A percentile compares a stretch with the other conserved stretches of the same genome.
phyloP scores from a whole-genome alignment of 2,888 invertebrate species.

The Cheilosia grossa region DNA sequence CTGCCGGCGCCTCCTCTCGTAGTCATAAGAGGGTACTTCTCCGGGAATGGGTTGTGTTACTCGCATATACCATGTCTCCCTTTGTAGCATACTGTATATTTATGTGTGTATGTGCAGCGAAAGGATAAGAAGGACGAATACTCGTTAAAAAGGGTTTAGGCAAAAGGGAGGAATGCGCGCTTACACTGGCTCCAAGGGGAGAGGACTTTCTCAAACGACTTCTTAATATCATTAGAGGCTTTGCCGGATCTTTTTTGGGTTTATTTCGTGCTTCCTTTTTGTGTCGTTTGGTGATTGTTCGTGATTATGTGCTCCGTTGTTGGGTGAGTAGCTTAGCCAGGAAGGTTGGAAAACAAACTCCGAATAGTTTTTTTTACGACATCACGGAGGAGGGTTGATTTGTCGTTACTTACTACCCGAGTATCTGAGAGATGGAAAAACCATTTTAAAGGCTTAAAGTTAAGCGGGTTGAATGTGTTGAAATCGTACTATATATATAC shows the following conservation, averaged over 20 bases:
- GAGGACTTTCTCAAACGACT: conserved; percentile 66
- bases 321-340: conserved; percentile 42
- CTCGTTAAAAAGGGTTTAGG: conserved; percentile 69
- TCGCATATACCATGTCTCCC: background rate
- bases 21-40: conserved; percentile 39
- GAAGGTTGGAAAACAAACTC: conserved; percentile 11
- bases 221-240: conserved; percentile 75
- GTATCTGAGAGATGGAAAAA: conserved; percentile 43
- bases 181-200: background rate
- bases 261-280: conserved; percentile 46
- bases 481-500: conserved; percentile 22
- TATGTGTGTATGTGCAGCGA: conserved; percentile 4
- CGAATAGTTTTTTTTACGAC: conserved; percentile 55
- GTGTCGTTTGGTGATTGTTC: conserved; percentile 51
- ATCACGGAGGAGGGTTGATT: conserved; percentile 42
- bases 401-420: conserved; percentile 37
- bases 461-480: conserved; percentile 60
- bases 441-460: conserved; percentile 64
- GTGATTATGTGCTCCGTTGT: conserved; percentile 57
- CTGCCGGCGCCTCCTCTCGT: conserved; percentile 8
- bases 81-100: background rate
- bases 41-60: conserved; percentile 30
- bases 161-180: conserved; percentile 1
- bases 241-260: conserved; percentile 64
- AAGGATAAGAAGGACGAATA: conserved; percentile 58